Conservation (phyloP, 2,113 vertebrate genomes). For the Nannospalax galili region DNA sequence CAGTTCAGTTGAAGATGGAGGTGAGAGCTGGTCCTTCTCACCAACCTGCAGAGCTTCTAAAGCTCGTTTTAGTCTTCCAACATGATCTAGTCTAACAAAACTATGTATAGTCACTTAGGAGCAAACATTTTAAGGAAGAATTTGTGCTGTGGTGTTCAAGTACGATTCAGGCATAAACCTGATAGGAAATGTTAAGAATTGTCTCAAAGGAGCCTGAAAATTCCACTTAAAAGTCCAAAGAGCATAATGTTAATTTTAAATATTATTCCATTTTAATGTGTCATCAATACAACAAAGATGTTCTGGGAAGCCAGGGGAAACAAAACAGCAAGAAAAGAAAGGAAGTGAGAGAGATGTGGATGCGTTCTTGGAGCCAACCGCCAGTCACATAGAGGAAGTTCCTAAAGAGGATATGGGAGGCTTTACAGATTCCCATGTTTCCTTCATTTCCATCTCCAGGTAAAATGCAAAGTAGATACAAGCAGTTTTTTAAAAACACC, state of each 20-base stretch:
- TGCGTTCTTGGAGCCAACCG: neutral
- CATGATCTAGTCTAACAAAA: neutral
- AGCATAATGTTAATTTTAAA: conserved; percentile 20
- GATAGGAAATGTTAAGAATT: neutral
- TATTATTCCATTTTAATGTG: neutral
- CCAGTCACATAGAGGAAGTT: neutral
- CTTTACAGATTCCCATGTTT: conserved; percentile 55
- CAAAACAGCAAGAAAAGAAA: neutral
- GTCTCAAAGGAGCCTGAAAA: neutral
- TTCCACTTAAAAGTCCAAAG: neutral
- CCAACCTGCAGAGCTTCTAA: neutral
- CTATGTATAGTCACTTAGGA: neutral
- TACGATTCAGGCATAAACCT: neutral
- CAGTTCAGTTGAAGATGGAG: neutral
- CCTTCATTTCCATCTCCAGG: conserved; percentile 74
- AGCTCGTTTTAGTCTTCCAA: conserved; percentile 1
- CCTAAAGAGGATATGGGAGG: conserved; percentile 9
- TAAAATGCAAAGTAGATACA: conserved; percentile 80
- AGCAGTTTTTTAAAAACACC: conserved; percentile 81
- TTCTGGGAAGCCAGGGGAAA: neutral
- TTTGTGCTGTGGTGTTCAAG: neutral
- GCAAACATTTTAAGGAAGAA: neutral
- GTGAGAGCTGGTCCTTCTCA: neutral
- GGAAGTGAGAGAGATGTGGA: neutral
- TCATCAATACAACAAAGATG: conserved; percentile 23